phyloP scores from a whole-genome alignment of 2,797 vertebrate genomes.

The Pangasius larnaudii region DNA sequence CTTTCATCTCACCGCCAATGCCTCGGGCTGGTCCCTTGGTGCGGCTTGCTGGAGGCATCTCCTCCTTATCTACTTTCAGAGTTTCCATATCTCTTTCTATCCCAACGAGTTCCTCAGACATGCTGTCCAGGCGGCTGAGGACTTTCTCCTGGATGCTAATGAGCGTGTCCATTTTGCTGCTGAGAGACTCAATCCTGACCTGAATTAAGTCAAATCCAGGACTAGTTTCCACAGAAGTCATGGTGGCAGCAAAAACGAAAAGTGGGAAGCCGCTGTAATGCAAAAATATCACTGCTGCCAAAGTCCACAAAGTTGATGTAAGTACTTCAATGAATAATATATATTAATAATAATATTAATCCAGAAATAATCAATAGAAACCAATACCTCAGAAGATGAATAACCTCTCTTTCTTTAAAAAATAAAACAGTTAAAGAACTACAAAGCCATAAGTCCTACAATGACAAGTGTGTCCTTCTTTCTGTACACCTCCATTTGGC shows the following conservation, averaged over 20 bases:
- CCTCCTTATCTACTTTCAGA: conserved; percentile 79
- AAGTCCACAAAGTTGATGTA: conserved; percentile 58
- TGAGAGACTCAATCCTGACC: conserved; percentile 81
- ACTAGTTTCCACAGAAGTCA: conserved; percentile 73
- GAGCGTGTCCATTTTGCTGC: conserved; percentile 86
- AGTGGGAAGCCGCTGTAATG: conserved; percentile 36
- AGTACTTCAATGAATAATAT: conserved; percentile 40
- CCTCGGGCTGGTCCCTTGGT: conserved; percentile 62
- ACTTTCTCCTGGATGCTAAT: conserved; percentile 85
- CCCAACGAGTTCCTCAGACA: conserved; percentile 83
- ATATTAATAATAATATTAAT: background rate
- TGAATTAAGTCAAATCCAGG: conserved; percentile 78
- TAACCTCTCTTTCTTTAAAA: background rate
- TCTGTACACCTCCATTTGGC: conserved; percentile 58
- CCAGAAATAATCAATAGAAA: conserved; percentile 1
- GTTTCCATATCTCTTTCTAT: conserved; percentile 82
- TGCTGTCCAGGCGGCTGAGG: conserved; percentile 81
- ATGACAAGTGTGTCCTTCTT: conserved; percentile 40
- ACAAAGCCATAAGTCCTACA: conserved; percentile 45
- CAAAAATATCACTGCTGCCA: conserved; percentile 45
- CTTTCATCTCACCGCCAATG: conserved; percentile 75
- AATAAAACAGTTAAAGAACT: conserved; percentile 36
- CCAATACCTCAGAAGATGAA: background rate
- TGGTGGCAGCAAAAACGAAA: conserved; percentile 57
- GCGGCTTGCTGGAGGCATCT: conserved; percentile 65